Evolutionary conservation across 64 coral and sea anemone genomes (phyloP), one percentile per base, ranked within the genome.

Genomic region (Astreopora myriophthalma): DNA sequence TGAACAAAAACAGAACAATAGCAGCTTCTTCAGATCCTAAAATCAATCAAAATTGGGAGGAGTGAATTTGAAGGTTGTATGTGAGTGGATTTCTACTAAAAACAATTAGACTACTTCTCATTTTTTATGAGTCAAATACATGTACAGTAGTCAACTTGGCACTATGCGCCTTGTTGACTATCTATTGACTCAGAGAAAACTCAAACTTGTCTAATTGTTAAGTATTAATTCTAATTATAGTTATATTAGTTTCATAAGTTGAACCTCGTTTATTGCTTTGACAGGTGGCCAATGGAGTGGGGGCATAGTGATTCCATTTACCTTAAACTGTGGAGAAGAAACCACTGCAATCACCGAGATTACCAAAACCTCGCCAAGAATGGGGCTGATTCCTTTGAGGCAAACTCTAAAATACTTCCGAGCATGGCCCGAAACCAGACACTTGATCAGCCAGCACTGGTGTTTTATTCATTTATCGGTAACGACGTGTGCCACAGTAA

Each of bases 331-430:
- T 92, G 88, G 87, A 63, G 89, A 49, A 82, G 97, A 24, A 99
- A 99, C 87, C 91, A 87, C 27, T 99, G 97, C 72, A 99, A 99
- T 67, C 97, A 99, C 34, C 55, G 97, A 84, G 97, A 99, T 84
- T 99, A 96, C 9, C 97, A 99, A 99, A 99, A 99, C 75, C 82
- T 99, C 2, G 97, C 80, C 26, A 99, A 99, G 84, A 99, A 99
- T 91, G 97, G 97, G 26, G 97, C 94, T 25, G 87, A 99, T 25
- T 99, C 97, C 17, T 99, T 99, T 96, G 90, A 85, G 33, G 93
- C 93, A 71, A 99, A 99, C 42, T 85, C 87, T 9, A 76, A 74
- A 64, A 81, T 99, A 1, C 29, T 99, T 12, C 84, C 77, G 19
- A 92, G 88, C 51, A 84, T 99, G 76, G 93, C 94, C 7, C 87